Evolutionary conservation across 2,797 vertebrate species (phyloP).

Genomic region (Sphenodon punctatus): DNA sequence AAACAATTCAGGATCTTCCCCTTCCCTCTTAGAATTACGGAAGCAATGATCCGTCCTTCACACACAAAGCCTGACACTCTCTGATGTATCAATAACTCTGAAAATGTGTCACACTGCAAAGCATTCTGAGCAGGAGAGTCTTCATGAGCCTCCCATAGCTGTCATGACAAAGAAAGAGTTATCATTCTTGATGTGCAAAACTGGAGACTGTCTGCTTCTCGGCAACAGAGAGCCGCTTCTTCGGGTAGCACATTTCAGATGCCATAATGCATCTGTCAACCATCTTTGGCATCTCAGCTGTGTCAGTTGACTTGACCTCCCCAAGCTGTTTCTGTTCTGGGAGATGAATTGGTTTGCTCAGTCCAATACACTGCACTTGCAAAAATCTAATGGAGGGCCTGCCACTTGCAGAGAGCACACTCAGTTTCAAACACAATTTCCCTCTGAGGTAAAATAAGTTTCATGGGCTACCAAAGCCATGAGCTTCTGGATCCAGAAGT

Average conservation of each 20-base stretch:
- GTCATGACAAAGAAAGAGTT: background rate
- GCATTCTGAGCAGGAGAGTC: accelerated
- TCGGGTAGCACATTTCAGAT: background rate
- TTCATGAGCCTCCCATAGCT: background rate
- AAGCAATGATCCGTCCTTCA: background rate
- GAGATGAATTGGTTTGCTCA: background rate
- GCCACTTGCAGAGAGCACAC: background rate
- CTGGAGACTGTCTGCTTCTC: background rate
- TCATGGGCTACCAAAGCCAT: background rate
- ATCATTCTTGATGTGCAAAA: background rate
- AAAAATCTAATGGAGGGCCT: background rate
- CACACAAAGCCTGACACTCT: background rate
- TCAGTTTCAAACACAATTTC: background rate
- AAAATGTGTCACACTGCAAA: background rate
- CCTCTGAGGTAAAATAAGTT: background rate
- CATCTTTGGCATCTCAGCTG: background rate
- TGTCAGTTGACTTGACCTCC: background rate
- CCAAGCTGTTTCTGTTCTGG: background rate
- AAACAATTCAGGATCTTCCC: background rate
- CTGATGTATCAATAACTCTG: accelerated
- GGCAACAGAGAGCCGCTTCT: background rate
- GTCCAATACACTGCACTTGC: background rate
- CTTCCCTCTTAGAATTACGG: background rate
- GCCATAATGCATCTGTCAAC: background rate
- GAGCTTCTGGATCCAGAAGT: background rate